Base-by-base conservation (phyloP, 2,888 invertebrate genomes). In the Odontocerum albicorne region DNA sequence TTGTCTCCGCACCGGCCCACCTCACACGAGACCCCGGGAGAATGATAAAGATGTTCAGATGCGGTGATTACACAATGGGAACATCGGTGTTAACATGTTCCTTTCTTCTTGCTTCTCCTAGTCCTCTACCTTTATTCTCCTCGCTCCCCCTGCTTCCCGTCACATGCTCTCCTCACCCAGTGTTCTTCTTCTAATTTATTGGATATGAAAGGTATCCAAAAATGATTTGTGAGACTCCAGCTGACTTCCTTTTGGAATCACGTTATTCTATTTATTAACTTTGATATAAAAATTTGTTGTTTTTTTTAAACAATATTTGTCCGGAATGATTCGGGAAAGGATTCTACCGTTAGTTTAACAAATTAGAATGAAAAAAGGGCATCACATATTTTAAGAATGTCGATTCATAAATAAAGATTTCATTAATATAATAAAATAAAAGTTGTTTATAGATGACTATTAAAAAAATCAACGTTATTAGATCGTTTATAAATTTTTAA, bases 81-180 rank as follows among this genome's bases (percentile, higher is more conserved):
- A 59, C 58, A 59, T 59, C 58, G 55, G 58, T 55, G 58, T 59
- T 55, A 59, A 59, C 58, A 59, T 59, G 58, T 47, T 51, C 46
- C 49, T 55, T 55, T 55, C 50, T 59, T 46, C 55, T 13, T 22
- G 46, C 36, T 36, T 12, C 46, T 35, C 19, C n/a, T n/a, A n/a
- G n/a, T 46, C 21, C 36, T 46, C 7, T 21, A 31, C n/a, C 15
- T 33, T 3, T 33, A 33, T 13, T 10, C 27, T n/a, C 32, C 31
- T 17, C 19, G 12, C 4, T n/a, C 17, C 17, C 19, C 15, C 2
- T 12, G 33, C 15, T 12, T 16, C 46, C 33, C 22, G 21, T 36
- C 21, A 49, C n/a, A n/a, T n/a, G 32, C 45, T 46, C 22, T 42
- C 50, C 38, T 20, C 43, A 21, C 12, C 17, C 33, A 40, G 40